Conservation (phyloP, 2,888 invertebrate genomes). For the Phlogophora meticulosa region DNA sequence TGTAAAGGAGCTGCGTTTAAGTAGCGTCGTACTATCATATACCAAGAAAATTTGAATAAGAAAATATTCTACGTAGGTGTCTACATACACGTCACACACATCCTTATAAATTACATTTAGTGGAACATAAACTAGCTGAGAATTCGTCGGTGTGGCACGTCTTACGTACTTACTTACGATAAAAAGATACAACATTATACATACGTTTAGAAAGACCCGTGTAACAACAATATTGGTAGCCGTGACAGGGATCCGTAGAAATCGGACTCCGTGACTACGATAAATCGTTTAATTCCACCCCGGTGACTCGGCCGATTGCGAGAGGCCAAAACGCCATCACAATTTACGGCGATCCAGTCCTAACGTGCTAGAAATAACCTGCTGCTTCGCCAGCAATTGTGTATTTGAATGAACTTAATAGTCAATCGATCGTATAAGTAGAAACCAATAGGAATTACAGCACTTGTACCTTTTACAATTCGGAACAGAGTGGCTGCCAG, state of each 20-base stretch:
- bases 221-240: slow-evolving; percentile 79
- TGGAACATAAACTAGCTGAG: slow-evolving; percentile 20
- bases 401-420: slow-evolving; percentile 75
- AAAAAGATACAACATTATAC: slow-evolving; percentile 63
- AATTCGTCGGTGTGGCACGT: neutral
- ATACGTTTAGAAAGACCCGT: slow-evolving; percentile 69
- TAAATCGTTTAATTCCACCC: slow-evolving; percentile 90
- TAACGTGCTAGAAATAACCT: slow-evolving; percentile 72
- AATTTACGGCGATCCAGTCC: slow-evolving; percentile 82
- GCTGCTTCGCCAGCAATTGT: slow-evolving; percentile 73
- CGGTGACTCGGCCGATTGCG: slow-evolving; percentile 86
- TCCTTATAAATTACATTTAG: slow-evolving; percentile 18
- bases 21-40: slow-evolving; percentile 6
- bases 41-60: slow-evolving; percentile 30
- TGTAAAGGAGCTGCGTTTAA: slow-evolving; percentile 16
- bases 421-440: slow-evolving; percentile 68
- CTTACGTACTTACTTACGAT: slow-evolving; percentile 7
- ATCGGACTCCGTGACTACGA: slow-evolving; percentile 85
- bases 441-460: slow-evolving; percentile 54
- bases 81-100: neutral
- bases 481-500: slow-evolving; percentile 26
- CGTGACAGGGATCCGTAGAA: slow-evolving; percentile 80
- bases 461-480: slow-evolving; percentile 33
- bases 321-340: slow-evolving; percentile 83
- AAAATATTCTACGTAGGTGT: neutral